Conservation (phyloP, 1,140 invertebrate genomes). For the Camponotus pennsylvanicus region DNA sequence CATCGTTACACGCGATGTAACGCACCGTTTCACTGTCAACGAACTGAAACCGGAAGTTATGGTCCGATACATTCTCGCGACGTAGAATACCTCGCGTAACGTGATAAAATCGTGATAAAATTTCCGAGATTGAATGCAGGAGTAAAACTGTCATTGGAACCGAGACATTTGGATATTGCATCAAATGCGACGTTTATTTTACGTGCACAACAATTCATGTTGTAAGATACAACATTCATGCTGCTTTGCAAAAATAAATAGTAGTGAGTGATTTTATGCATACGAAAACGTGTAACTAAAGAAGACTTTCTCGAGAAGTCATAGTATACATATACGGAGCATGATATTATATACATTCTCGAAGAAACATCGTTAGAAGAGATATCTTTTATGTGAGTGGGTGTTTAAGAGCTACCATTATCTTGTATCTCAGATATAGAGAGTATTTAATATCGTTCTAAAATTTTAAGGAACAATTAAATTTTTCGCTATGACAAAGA, state of each 20-base stretch:
- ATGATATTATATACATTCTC: neutral
- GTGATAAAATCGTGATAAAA: slow-evolving; percentile 9
- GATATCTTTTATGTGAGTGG: slow-evolving; percentile 30
- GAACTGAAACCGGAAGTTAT: slow-evolving; percentile 23
- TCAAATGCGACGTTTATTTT: neutral
- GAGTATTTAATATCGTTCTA: neutral
- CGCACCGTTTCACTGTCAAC: neutral
- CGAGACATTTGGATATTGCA: neutral
- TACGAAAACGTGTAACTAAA: neutral
- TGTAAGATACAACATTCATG: neutral
- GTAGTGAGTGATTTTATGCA: slow-evolving; percentile 3
- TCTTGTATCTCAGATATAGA: neutral
- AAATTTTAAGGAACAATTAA: slow-evolving; percentile 33
- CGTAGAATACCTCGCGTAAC: neutral
- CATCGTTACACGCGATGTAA: neutral
- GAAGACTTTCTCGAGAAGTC: slow-evolving; percentile 2
- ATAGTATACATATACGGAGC: neutral
- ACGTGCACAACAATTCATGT: neutral
- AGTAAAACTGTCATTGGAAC: slow-evolving; percentile 6
- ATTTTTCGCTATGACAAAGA: neutral
- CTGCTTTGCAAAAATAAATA: slow-evolving; percentile 11
- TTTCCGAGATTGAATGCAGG: neutral
- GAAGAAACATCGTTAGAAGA: slow-evolving; percentile 22
- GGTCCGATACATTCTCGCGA: neutral
- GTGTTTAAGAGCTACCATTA: slow-evolving; percentile 34